Evolutionary conservation across 2,888 invertebrate species (phyloP).

Genomic region (Hetaerina titia): DNA sequence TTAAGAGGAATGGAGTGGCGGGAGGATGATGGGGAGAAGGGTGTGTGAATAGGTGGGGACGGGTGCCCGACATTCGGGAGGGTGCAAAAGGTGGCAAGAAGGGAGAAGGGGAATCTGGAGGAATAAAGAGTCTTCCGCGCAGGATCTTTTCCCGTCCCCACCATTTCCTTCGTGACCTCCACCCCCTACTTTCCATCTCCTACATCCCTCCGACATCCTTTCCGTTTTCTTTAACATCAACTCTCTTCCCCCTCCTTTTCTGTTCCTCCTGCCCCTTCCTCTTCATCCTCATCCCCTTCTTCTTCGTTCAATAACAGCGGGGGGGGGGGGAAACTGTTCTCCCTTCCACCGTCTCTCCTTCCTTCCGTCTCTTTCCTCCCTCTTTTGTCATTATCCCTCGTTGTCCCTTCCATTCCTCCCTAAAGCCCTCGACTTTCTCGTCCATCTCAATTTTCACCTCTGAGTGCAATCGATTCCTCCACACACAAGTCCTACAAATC

Average conservation of each 20-base stretch:
- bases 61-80: background rate
- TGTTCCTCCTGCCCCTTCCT: background rate
- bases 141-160: background rate
- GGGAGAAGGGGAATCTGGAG: background rate
- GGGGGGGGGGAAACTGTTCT: slow-evolving; percentile 25
- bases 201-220: background rate
- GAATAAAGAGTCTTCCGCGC: slow-evolving; percentile 47
- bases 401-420: background rate
- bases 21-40: background rate
- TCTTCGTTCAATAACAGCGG: slow-evolving; percentile 47
- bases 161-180: background rate
- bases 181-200: background rate
- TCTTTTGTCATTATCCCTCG: background rate
- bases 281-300: background rate
- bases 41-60: background rate
- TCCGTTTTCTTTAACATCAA: too few relatives aligned
- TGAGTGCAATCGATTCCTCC: background rate
- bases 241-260: background rate
- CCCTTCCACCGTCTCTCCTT: slow-evolving; percentile 2
- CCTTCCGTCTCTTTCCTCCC: background rate
- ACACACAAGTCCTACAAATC: background rate
- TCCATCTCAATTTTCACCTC: background rate
- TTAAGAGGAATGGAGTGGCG: background rate
- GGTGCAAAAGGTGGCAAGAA: background rate
- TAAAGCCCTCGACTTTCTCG: background rate